A percentile compares a stretch with the other conserved stretches of the same genome.
Conservation (phyloP, 2,888 invertebrate genomes). For the Euclidia mi region DNA sequence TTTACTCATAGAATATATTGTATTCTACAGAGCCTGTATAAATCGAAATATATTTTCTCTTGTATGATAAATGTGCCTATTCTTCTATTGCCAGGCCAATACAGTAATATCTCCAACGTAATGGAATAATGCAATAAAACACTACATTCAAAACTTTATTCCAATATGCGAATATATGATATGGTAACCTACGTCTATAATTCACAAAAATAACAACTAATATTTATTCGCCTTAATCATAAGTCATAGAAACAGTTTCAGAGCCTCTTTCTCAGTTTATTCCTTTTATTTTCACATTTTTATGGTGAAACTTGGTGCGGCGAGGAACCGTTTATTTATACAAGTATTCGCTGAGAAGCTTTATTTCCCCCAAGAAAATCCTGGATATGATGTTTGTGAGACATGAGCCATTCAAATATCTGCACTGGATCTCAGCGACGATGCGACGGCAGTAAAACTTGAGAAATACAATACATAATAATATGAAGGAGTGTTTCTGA, state of each 20-base stretch:
- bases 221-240: conserved; percentile 75
- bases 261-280: conserved; percentile 67
- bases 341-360: conserved; percentile 78
- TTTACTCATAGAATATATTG: too few species aligned
- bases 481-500: too few species aligned
- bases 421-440: too few species aligned
- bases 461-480: too few species aligned
- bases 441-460: too few species aligned
- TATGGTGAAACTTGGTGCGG: conserved; percentile 75
- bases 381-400: conserved; percentile 49
- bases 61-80: too few species aligned
- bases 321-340: conserved; percentile 85
- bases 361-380: conserved; percentile 66
- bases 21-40: too few species aligned
- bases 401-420: too few species aligned
- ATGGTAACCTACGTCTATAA: conserved; percentile 49
- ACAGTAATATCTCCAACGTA: too few species aligned
- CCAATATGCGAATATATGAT: conserved; percentile 17
- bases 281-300: conserved; percentile 81
- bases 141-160: conserved; percentile 6
- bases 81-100: too few species aligned
- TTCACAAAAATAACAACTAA: conserved; percentile 71
- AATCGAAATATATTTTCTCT: too few species aligned
- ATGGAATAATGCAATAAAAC: too few species aligned
- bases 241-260: conserved; percentile 79